These are phyloP conservation scores for Luscinia megarhynchos DNA, from an alignment of 2,797 vertebrate species.

Conservation along the genomic window DNA sequence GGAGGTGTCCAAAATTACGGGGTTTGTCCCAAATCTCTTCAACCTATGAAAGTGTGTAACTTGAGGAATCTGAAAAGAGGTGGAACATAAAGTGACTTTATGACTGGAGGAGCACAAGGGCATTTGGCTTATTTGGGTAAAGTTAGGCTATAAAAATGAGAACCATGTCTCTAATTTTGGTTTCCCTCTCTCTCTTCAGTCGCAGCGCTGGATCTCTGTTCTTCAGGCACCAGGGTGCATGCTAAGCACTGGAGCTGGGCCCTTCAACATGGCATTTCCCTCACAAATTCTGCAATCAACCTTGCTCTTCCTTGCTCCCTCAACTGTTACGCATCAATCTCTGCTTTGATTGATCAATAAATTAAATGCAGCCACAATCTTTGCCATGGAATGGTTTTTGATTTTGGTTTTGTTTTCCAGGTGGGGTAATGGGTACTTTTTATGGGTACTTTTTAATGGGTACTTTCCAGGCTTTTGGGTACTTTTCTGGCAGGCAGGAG, in stretches of 20 bases:
- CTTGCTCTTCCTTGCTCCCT: not conserved
- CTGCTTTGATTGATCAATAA: slow-evolving; percentile 48
- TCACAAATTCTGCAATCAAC: not conserved
- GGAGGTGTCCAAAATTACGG: not conserved
- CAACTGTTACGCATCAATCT: not conserved
- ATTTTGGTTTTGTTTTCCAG: not conserved
- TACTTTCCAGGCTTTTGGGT: not conserved
- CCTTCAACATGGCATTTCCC: not conserved
- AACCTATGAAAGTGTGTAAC: rapidly evolving
- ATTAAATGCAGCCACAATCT: not conserved
- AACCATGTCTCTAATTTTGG: not conserved
- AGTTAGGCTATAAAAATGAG: not conserved
- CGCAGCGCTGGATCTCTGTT: rapidly evolving
- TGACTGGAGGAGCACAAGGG: not conserved
- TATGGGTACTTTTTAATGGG: too few relatives aligned
- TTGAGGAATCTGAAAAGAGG: not conserved
- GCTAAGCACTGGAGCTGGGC: not conserved
- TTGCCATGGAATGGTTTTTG: not conserved
- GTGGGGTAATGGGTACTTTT: not conserved
- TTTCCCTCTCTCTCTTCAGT: slow-evolving; percentile 13
- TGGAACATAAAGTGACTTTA: not conserved
- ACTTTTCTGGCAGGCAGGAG: not conserved
- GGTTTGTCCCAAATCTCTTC: slow-evolving; percentile 7
- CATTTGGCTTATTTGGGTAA: not conserved
- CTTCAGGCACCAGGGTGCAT: not conserved